phyloP scores from a whole-genome alignment of 1,140 invertebrate genomes.

The Parasteatoda tepidariorum region DNA sequence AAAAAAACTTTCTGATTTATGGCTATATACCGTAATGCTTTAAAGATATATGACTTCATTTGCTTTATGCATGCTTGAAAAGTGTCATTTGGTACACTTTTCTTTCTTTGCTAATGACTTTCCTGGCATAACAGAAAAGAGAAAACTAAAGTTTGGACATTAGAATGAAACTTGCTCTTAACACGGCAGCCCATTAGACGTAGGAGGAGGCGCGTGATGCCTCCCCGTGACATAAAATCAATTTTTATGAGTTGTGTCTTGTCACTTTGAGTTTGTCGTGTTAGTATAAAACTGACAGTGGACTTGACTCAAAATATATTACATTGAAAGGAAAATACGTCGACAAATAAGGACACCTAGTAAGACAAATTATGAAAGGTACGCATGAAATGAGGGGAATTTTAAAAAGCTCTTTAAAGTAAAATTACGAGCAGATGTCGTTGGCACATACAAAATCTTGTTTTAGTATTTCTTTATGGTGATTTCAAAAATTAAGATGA shows the following conservation, averaged over 20 bases:
- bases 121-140: neutral
- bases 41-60: no score
- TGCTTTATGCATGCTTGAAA: no score
- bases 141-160: neutral
- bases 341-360: neutral
- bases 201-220: neutral
- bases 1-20: no score
- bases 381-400: no score
- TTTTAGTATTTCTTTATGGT: no score
- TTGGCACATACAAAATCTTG: no score
- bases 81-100: neutral
- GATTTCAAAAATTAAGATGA: no score
- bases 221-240: constrained; percentile 24
- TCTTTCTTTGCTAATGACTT: neutral
- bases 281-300: constrained; percentile 16
- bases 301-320: neutral
- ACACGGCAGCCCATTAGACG: constrained; percentile 13
- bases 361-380: neutral
- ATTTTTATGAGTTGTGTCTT: constrained; percentile 32
- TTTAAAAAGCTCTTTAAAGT: no score
- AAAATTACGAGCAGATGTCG: no score
- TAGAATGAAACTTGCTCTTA: no score
- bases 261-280: constrained; percentile 40
- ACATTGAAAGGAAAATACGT: constrained; percentile 12
- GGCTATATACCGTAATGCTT: no score